Base-by-base conservation (phyloP, 1,140 invertebrate species). In the Chironomus striatipennis region DNA sequence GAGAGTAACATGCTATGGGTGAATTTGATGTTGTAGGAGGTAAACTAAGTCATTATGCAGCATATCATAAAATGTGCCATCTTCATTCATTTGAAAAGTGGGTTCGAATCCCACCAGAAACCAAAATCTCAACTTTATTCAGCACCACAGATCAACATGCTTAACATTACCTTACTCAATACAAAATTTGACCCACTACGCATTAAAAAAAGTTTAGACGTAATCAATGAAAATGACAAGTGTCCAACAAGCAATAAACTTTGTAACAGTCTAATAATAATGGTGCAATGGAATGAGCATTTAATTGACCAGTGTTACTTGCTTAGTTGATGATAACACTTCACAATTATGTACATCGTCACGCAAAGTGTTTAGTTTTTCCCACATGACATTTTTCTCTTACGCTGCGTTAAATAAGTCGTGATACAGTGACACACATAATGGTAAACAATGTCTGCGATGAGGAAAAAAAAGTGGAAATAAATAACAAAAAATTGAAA, bases 391-490 rank as follows among this genome's bases (percentile, higher is more conserved):
- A 47, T 47, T 47, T 9, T 47, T 47, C 15, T 10, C 2, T 3
- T 8, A 8, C 8, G 43, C 15, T 15, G 15, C 8, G 43, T 47
- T 34, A 34, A 34, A 47, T 47, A 10, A 9, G 43, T 47, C 43
- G 43, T 47, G 43, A 47, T 47, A 47, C 43, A 47, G 43, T 47
- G 43, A 47, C 43, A 47, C 43, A 47, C 43, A 47, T 47, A 47
- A 47, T 47, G 43, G 2, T 47, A 10, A 47, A 47, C 43, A 47
- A 47, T 47, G 43, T 47, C 8, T 10, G 15, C 15, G 43, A 15
- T 47, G 15, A 9, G 43, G 9, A 15, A 47, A 47, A 10, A 10
- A 43, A 43, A 43, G 10, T 7, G 42, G 10, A 5, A 43, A 10
- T 43, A 43, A 43, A 10, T 9, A 15, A 47, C 2, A 47, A 10